Conservation (phyloP, 2,888 invertebrate species). For the Oegoconia quadripuncta region DNA sequence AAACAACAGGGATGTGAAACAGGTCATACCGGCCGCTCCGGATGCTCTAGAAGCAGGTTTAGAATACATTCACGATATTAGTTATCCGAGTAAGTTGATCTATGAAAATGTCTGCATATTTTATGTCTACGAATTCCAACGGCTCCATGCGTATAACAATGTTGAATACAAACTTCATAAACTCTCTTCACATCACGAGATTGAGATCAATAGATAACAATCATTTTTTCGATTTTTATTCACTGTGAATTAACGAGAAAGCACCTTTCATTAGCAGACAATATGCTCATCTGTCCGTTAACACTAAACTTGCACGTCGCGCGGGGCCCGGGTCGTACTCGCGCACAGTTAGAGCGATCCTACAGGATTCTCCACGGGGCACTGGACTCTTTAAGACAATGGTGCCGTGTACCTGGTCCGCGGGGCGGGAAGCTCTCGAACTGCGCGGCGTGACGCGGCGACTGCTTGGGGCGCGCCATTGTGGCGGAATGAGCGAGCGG, state of each 20-base stretch:
- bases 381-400: not conserved
- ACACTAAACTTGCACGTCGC: slow-evolving; percentile 3
- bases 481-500: slow-evolving; percentile 61
- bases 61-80: not conserved
- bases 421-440: slow-evolving; percentile 66
- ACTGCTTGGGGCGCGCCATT: slow-evolving; percentile 75
- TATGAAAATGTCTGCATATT: no score
- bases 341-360: not conserved
- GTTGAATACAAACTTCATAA: no score
- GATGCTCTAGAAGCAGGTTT: no score
- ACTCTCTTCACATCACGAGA: not conserved
- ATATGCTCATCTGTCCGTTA: slow-evolving; percentile 13
- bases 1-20: no score
- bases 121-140: no score
- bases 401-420: slow-evolving; percentile 61
- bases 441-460: slow-evolving; percentile 69
- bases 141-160: no score
- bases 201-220: not conserved
- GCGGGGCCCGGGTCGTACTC: not conserved
- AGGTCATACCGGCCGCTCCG: not conserved
- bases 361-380: not conserved
- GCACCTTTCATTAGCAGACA: slow-evolving; percentile 5
- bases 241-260: not conserved
- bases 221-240: not conserved
- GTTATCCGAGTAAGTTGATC: no score